phyloP scores from a whole-genome alignment of 2,888 invertebrate species.

The Sesia bembeciformis region DNA sequence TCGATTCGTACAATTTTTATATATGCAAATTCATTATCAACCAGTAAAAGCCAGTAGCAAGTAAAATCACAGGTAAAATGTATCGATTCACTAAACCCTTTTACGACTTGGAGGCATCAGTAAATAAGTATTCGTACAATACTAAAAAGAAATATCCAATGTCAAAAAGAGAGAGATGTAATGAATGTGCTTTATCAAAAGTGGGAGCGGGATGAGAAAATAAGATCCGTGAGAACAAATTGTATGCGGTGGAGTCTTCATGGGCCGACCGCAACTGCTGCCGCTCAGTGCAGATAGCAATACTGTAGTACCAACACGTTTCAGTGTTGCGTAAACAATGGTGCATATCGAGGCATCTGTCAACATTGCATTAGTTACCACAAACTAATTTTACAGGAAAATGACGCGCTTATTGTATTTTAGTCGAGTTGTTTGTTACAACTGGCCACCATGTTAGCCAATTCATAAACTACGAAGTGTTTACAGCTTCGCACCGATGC shows the following conservation, averaged over 20 bases:
- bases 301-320: no score
- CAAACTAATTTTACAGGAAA: background rate
- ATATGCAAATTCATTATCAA: background rate
- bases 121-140: conserved; percentile 3
- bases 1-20: background rate
- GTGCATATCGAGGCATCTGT: conserved; percentile 1
- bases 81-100: no score
- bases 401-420: background rate
- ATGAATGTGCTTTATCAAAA: conserved; percentile 14
- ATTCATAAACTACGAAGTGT: conserved; percentile 26
- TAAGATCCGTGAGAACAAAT: conserved; percentile 56
- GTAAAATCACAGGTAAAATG: no score
- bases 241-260: conserved; percentile 41
- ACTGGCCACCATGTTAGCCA: conserved; percentile 27
- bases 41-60: background rate
- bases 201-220: conserved; percentile 37
- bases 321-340: conserved; percentile 22
- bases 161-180: conserved; percentile 31
- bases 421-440: conserved; percentile 17
- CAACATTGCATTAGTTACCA: background rate
- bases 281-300: no score
- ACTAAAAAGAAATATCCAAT: conserved; percentile 32
- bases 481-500: conserved; percentile 29
- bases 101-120: no score
- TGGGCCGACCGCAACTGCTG: conserved; percentile 29